phyloP scores from a whole-genome alignment of 37 sponge, comb jelly and placozoan species.

The Axinella damicornis region DNA sequence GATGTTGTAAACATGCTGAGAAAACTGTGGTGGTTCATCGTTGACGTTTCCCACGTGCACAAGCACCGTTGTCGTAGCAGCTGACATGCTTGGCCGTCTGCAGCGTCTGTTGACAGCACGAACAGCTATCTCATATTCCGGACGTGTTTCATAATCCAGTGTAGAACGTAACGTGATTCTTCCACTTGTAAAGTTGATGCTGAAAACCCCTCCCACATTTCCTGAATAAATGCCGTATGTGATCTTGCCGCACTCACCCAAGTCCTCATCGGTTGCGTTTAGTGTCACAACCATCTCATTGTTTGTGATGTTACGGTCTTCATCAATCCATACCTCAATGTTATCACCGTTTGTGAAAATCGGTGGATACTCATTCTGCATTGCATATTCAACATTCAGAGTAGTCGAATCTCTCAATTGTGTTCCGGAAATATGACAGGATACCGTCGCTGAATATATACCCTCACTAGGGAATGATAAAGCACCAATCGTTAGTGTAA shows the following conservation, averaged over 20 bases:
- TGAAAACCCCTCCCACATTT: not conserved
- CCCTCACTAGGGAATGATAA: not conserved
- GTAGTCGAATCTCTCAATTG: not conserved
- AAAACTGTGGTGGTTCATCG: not conserved
- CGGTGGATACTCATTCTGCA: constrained; percentile 1
- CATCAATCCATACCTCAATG: not conserved
- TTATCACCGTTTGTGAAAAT: not conserved
- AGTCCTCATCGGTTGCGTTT: constrained; percentile 6
- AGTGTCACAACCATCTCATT: not conserved
- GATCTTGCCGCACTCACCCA: constrained; percentile 10
- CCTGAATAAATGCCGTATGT: not conserved
- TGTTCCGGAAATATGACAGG: not conserved
- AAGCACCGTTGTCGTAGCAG: not conserved
- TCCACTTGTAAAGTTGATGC: not conserved
- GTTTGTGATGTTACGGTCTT: not conserved
- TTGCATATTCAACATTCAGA: not conserved
- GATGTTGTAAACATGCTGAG: not conserved
- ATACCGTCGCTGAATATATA: not conserved
- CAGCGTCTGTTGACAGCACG: not conserved
- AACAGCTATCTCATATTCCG: not conserved
- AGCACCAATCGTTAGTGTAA: not conserved
- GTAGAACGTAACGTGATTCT: not conserved
- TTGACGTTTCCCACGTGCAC: not conserved
- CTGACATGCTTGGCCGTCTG: too few species aligned
- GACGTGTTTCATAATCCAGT: not conserved